A percentile compares a stretch with the other conserved stretches of the same genome.
These are phyloP conservation scores for Orthonychiurus folsomi DNA, from an alignment of 2,888 invertebrate species.

Conservation along the genomic window DNA sequence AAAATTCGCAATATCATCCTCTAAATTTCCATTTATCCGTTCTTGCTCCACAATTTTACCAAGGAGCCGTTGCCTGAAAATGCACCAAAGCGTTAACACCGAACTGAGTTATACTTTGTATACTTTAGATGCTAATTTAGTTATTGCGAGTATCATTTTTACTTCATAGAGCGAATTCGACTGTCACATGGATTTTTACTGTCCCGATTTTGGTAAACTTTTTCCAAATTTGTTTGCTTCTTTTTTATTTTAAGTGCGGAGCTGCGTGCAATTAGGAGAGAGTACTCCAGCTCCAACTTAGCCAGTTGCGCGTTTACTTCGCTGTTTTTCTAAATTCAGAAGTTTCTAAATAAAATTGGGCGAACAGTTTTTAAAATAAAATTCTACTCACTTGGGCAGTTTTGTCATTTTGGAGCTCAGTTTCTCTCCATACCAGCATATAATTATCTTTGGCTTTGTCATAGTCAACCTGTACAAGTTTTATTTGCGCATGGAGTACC, in stretches of 20 bases:
- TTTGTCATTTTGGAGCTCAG: background rate
- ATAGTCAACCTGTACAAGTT: too few relatives aligned
- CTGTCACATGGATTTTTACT: background rate
- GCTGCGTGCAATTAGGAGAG: background rate
- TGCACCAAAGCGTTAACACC: too few relatives aligned
- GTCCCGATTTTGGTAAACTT: background rate
- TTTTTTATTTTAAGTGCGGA: background rate
- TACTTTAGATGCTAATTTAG: background rate
- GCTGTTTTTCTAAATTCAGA: background rate
- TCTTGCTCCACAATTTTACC: slow-evolving; percentile 5
- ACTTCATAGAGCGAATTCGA: background rate
- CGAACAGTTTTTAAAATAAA: too few relatives aligned
- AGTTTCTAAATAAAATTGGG: too few relatives aligned
- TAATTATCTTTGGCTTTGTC: background rate
- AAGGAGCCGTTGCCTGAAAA: background rate
- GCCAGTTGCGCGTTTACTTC: background rate
- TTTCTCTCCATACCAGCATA: background rate
- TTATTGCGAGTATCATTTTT: background rate
- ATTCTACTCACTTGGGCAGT: background rate
- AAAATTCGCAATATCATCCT: background rate
- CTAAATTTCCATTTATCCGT: background rate
- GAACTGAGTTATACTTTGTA: background rate
- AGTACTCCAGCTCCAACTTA: background rate
- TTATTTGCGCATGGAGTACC: too few relatives aligned
- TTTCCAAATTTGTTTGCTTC: background rate